These are phyloP conservation scores for Hemiscyllium ocellatum DNA, from an alignment of 2,113 vertebrate species.

Conservation along the genomic window DNA sequence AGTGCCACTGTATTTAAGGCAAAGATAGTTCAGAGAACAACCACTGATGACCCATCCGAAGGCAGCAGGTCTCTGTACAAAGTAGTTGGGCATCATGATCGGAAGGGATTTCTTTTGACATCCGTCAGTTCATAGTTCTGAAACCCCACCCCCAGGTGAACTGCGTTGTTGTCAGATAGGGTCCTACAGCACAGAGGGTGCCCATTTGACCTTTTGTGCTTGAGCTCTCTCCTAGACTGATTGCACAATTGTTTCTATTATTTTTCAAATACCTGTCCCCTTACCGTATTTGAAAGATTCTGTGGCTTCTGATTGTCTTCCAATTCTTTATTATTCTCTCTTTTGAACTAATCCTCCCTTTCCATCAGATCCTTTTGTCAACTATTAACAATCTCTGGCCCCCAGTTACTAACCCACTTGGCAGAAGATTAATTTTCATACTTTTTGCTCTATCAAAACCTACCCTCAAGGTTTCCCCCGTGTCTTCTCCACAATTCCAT, in stretches of 20 bases:
- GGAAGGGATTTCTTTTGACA: neutral
- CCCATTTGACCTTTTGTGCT: neutral
- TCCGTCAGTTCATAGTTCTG: neutral
- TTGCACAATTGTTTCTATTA: too few relatives aligned
- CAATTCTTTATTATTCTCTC: neutral
- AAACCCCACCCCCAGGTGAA: neutral
- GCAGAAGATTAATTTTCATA: too few relatives aligned
- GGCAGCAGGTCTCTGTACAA: neutral
- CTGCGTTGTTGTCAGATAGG: neutral
- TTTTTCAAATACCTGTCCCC: too few relatives aligned
- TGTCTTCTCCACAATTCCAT: neutral
- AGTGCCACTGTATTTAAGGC: neutral
- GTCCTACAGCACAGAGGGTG: neutral
- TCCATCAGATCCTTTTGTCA: neutral
- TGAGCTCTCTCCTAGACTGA: neutral
- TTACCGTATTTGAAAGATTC: too few relatives aligned
- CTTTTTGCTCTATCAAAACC: neutral
- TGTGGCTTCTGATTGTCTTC: too few relatives aligned
- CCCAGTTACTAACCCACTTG: neutral
- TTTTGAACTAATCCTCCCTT: neutral
- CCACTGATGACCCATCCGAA: neutral
- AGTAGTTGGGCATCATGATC: too few relatives aligned
- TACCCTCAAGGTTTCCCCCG: neutral
- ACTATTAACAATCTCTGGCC: neutral
- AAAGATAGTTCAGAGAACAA: neutral